These are phyloP conservation scores for Esperia sulphurella DNA, from an alignment of 2,888 invertebrate species.

Conservation along the genomic window DNA sequence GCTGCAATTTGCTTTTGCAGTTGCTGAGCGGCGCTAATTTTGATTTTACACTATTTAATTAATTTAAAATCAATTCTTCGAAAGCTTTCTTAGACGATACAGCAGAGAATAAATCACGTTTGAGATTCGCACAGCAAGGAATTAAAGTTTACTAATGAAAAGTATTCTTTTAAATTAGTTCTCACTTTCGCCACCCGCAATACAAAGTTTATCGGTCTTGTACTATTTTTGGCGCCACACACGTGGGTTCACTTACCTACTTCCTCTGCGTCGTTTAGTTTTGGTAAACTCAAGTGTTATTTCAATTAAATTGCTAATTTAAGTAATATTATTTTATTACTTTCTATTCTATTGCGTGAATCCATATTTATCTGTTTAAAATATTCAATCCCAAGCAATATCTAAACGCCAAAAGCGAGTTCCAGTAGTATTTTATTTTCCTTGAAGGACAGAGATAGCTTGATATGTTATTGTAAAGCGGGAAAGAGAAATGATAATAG, in stretches of 20 bases:
- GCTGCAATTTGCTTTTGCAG: conserved; percentile 8
- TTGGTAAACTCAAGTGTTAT: too few relatives aligned
- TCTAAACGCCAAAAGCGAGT: not conserved
- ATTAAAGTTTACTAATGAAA: not conserved
- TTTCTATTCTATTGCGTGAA: too few relatives aligned
- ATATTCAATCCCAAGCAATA: not conserved
- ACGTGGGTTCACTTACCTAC: conserved; percentile 21
- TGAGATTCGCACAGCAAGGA: too few relatives aligned
- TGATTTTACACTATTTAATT: too few relatives aligned
- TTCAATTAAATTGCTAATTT: too few relatives aligned
- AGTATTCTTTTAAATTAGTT: not conserved
- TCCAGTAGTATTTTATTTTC: not conserved
- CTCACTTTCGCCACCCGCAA: conserved; percentile 1
- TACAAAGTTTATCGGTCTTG: conserved; percentile 3
- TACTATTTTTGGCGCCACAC: conserved; percentile 30
- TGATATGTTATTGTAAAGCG: not conserved
- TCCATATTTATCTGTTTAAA: not conserved
- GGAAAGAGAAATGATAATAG: not conserved
- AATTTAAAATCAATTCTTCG: too few relatives aligned
- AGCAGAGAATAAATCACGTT: too few relatives aligned
- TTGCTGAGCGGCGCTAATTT: not conserved
- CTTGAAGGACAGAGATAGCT: not conserved
- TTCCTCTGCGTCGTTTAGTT: not conserved
- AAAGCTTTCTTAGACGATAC: too few relatives aligned
- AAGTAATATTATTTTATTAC: too few relatives aligned